These are phyloP conservation scores for Brachymystax lenok DNA, from an alignment of 2,797 vertebrate genomes.

Conservation along the genomic window DNA sequence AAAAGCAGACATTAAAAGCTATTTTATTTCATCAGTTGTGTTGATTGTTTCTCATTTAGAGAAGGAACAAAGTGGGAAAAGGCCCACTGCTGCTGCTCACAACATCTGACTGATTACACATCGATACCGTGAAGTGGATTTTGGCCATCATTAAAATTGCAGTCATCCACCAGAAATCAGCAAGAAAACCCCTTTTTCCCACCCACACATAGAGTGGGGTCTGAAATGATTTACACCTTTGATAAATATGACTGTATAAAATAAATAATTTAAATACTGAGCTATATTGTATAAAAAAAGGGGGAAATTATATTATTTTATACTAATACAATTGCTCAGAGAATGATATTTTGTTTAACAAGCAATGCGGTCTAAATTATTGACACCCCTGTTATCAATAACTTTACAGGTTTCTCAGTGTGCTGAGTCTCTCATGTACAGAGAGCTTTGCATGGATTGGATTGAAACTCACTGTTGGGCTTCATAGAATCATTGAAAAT, in stretches of 20 bases:
- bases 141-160: slow-evolving; percentile 86
- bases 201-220: slow-evolving; percentile 4
- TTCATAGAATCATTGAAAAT: not conserved
- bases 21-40: slow-evolving; percentile 16
- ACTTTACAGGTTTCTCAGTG: not conserved
- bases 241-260: no score
- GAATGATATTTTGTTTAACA: not conserved
- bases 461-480: slow-evolving; percentile 89
- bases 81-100: slow-evolving; percentile 31
- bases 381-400: no score
- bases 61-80: not conserved
- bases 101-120: slow-evolving; percentile 92
- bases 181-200: slow-evolving; percentile 49
- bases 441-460: slow-evolving; percentile 99
- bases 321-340: no score
- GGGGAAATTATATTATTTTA: not conserved
- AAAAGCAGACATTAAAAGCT: not conserved
- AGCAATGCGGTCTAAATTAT: not conserved
- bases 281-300: no score
- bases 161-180: slow-evolving; percentile 95
- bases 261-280: no score
- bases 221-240: no score
- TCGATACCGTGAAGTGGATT: slow-evolving; percentile 93
- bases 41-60: no score
- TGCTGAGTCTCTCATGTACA: slow-evolving; percentile 59